Conservation (phyloP, 2,888 invertebrate genomes). For the Meteorus colon region DNA sequence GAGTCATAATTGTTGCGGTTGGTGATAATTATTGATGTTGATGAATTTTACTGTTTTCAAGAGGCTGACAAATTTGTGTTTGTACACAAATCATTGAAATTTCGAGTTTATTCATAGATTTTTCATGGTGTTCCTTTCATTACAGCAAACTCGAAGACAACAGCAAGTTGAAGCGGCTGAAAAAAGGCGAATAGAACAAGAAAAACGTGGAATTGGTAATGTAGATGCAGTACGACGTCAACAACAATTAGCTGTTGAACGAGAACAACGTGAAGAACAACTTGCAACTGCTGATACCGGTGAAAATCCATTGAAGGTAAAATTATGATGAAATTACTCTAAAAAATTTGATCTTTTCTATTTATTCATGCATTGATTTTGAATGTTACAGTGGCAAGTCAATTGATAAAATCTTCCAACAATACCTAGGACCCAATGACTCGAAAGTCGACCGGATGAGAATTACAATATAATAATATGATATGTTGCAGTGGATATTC, state of each 20-base stretch:
- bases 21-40: slow-evolving; percentile 13
- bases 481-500: background rate
- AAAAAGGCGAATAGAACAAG: slow-evolving; percentile 77
- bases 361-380: background rate
- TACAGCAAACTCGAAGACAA: slow-evolving; percentile 79
- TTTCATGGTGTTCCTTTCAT: slow-evolving; percentile 15
- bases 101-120: background rate
- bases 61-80: background rate
- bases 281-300: slow-evolving; percentile 62
- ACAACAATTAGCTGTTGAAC: slow-evolving; percentile 77
- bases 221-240: slow-evolving; percentile 77
- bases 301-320: slow-evolving; percentile 60
- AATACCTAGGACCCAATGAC: background rate
- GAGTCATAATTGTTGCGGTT: slow-evolving; percentile 61
- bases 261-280: slow-evolving; percentile 77
- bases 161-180: slow-evolving; percentile 83
- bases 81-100: too few species aligned
- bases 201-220: slow-evolving; percentile 80
- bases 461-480: background rate
- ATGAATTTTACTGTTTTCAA: background rate
- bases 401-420: slow-evolving; percentile 24
- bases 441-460: slow-evolving; percentile 12
- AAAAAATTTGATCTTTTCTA: background rate
- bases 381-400: slow-evolving; percentile 43
- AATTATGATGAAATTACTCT: background rate